Evolutionary conservation across 2,888 invertebrate species (phyloP).

Genomic region (Callyntrura sp.): DNA sequence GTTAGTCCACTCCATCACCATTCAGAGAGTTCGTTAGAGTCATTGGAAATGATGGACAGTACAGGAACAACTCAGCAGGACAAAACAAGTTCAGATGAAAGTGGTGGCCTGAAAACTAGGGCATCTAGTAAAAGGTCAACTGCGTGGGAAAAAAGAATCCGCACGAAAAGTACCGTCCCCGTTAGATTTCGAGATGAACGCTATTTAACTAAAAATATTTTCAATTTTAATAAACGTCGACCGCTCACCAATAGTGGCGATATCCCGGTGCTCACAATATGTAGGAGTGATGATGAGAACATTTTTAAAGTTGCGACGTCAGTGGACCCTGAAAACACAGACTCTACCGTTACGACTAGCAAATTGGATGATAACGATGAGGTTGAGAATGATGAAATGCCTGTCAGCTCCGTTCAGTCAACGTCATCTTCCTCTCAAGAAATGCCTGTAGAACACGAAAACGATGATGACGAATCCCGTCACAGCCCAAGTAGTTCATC

Average conservation of each 20-base stretch:
- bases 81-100: conserved; percentile 39
- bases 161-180: conserved; percentile 78
- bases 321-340: neutral
- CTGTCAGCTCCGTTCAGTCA: conserved; percentile 4
- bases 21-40: conserved; percentile 60
- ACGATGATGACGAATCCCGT: conserved; percentile 16
- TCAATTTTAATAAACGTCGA: conserved; percentile 80
- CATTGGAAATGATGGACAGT: conserved; percentile 1
- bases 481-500: conserved; percentile 62
- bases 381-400: conserved; percentile 49
- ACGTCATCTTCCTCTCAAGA: conserved; percentile 30
- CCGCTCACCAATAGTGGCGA: conserved; percentile 43
- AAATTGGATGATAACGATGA: conserved; percentile 44
- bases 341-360: conserved; percentile 60
- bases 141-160: conserved; percentile 75
- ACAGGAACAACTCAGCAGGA: neutral
- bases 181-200: conserved; percentile 81
- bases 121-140: conserved; percentile 56
- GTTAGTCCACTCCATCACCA: conserved; percentile 30
- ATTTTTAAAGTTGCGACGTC: conserved; percentile 52
- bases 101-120: conserved; percentile 3
- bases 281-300: conserved; percentile 63
- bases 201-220: conserved; percentile 78
- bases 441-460: neutral
- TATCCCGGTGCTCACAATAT: conserved; percentile 74